Base-by-base conservation (phyloP, 2,797 vertebrate species). In the Huso huso region DNA sequence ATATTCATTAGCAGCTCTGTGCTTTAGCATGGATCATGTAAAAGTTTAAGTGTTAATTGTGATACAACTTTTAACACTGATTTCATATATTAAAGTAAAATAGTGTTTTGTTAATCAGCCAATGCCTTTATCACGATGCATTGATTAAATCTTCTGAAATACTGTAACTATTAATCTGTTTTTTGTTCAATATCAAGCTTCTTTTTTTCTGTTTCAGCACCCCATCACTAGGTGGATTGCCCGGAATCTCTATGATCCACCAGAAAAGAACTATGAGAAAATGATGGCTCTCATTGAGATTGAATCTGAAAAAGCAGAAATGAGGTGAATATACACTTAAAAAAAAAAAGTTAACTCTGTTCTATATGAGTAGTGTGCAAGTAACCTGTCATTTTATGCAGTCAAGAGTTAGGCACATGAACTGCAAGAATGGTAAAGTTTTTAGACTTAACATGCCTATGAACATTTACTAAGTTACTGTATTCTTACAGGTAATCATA, bases 221-320 rank as follows among this genome's bases (percentile, higher is more conserved):
- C 97, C 97, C 60, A 95, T 98, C 80, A 95, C 84, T 65, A 90
- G 95, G 73, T 98, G 93, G 92, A 93, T 99, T 70, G 68, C 83
- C 48, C 80, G 88, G 63, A 84, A 79, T 67, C 0, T 94, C 1
- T 88, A 78, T 37, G 91, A 95, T 52, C 70, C 86, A 52, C 94
- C 94, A 37, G 93, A 92, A 72, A 96, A 97, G 79, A 73, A 92
- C 65, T 98, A 99, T 69, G 96, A 99, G 80, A 95, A 91, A 79
- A 75, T 88, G 77, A 81, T 99, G 93, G 92, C 93, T 68, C 8
- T 86, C 23, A 66, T 98, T 69, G 75, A 92, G 0, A 63, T 79
- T 0, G 93, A 99, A 81, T 49, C 82, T 0, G 90, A 88, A 71
- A 99, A 98, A 81, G 63, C 76, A 68, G 82, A 94, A 1, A 63